Base-by-base conservation (phyloP, 2,113 vertebrate genomes). In the Tursiops truncatus region DNA sequence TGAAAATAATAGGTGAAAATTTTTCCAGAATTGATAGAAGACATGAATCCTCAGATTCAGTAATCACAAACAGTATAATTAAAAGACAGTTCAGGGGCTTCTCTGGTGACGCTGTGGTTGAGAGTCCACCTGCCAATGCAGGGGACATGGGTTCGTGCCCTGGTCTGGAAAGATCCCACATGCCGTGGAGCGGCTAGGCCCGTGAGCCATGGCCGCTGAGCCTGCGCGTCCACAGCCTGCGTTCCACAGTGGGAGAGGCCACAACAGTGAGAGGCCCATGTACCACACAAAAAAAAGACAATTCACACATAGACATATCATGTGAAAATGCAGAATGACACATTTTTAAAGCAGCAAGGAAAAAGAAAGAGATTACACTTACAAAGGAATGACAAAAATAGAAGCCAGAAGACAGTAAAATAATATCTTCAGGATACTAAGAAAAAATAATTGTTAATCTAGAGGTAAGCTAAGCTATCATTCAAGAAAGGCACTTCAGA, bases 11-110 rank as follows among this genome's bases (percentile, higher is more conserved):
- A 71, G 21, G 8, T 81, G 18, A 86, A 63, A 63, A 63, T 8
- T 2, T 31, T 93, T 71, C 71, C 58, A 44, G 17, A 86, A 90
- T 41, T 94, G 70, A 84, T 81, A 56, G 50, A 81, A 63, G 8
- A 71, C 15, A 47, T 87, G 25, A 88, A 91, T 83, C 18, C 77
- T 85, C 58, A 47, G 65, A 74, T 89, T 95, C 65, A 92, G 25
- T n/a, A 76, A 95, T 63, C 56, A 91, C 60, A 92, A 96, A 83
- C 50, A 95, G 15, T 31, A 70, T 60, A 93, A 84, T 58, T 95
- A 84, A 95, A 86, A 91, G 44, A 77, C 21, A 96, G 86, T 85
- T 94, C 44, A 92, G 44, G 44, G 44, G 9, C 9, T 47, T 47
- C 44, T 2, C 44, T 47, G 44, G 44, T 47, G 44, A 10, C 9